phyloP scores from a whole-genome alignment of 2,113 vertebrate species.

The Eudorcas thomsonii region DNA sequence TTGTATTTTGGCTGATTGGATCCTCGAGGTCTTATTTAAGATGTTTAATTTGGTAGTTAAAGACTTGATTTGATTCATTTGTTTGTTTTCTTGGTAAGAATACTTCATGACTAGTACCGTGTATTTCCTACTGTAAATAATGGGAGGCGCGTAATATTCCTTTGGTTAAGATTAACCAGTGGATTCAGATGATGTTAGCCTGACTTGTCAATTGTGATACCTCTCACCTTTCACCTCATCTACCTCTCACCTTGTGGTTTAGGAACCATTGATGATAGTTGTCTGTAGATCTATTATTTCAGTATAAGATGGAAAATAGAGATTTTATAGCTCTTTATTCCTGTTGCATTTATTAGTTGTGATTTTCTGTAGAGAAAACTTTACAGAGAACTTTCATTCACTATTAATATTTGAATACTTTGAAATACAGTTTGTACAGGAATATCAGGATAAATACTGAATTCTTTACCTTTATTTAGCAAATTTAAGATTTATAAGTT shows the following conservation, averaged over 20 bases:
- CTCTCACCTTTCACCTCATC: background rate
- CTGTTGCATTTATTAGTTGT: background rate
- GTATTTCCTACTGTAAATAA: background rate
- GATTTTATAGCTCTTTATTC: background rate
- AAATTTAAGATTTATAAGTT: background rate
- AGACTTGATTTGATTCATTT: background rate
- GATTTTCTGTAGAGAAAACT: background rate
- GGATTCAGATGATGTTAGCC: background rate
- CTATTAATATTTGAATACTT: background rate
- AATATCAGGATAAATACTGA: background rate
- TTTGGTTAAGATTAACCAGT: background rate
- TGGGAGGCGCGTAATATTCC: background rate
- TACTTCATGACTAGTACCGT: background rate
- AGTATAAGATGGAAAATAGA: background rate
- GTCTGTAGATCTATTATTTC: background rate
- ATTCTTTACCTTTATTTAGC: background rate
- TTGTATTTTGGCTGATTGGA: background rate
- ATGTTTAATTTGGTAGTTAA: slow-evolving; percentile 2
- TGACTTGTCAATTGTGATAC: background rate
- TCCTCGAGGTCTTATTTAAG: background rate
- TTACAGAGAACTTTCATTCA: background rate
- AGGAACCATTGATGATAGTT: background rate
- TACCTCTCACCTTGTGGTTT: background rate
- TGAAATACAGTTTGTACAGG: background rate
- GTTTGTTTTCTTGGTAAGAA: background rate